Evolutionary conservation across 2,888 invertebrate species (phyloP).

Genomic region (Phasia obesa): DNA sequence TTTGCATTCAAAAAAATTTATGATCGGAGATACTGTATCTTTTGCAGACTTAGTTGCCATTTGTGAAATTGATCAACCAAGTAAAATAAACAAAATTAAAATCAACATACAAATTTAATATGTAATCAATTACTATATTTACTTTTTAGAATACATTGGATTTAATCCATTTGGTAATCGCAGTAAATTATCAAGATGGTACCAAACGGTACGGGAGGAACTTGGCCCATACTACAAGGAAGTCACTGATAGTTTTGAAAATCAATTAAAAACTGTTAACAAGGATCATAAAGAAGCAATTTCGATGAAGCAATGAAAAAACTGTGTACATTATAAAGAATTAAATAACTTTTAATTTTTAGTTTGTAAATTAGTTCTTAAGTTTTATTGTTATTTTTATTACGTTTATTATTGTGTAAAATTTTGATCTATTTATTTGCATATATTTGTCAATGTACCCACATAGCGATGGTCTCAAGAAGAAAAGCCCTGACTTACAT

Average conservation of each 20-base stretch:
- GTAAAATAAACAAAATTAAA: conserved; percentile 82
- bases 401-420: too few relatives aligned
- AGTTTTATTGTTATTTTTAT: too few relatives aligned
- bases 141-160: conserved; percentile 85
- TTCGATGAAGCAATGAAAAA: conserved; percentile 77
- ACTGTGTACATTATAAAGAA: not conserved
- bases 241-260: conserved; percentile 82
- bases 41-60: conserved; percentile 90
- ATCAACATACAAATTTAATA: too few relatives aligned
- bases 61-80: conserved; percentile 90
- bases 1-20: conserved; percentile 83
- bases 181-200: conserved; percentile 86
- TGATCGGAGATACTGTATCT: conserved; percentile 86
- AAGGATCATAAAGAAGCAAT: conserved; percentile 75
- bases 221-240: conserved; percentile 87
- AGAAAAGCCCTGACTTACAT: too few relatives aligned
- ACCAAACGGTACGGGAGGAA: conserved; percentile 85
- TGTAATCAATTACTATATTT: not conserved
- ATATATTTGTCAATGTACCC: too few relatives aligned
- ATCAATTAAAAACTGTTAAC: conserved; percentile 75
- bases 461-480: too few relatives aligned
- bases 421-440: too few relatives aligned
- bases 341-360: too few relatives aligned
- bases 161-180: conserved; percentile 85
- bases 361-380: too few relatives aligned